Conservation (phyloP, 2,113 vertebrate species). For the Tympanuchus pallidicinctus region DNA sequence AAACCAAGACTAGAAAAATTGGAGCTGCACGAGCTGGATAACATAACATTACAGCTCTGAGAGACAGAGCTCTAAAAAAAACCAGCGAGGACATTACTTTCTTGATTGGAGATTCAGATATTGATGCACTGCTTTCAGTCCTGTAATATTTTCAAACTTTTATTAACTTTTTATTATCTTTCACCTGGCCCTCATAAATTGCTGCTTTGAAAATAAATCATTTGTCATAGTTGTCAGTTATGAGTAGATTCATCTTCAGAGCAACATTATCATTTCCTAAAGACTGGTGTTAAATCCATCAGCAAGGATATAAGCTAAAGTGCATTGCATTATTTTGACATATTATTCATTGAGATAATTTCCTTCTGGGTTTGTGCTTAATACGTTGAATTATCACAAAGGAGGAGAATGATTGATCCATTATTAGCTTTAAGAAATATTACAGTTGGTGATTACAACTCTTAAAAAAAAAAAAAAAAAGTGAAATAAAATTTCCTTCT, state of each 20-base stretch:
- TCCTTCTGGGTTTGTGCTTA: conserved; percentile 59
- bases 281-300: conserved; percentile 72
- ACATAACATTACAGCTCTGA: conserved; percentile 51
- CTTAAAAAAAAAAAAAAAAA: neutral
- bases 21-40: conserved; percentile 27
- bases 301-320: conserved; percentile 33
- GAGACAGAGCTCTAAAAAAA: conserved; percentile 43
- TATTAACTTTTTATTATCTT: conserved; percentile 75
- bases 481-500: conserved; percentile 33
- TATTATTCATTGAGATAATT: conserved; percentile 59
- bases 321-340: conserved; percentile 56
- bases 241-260: conserved; percentile 75
- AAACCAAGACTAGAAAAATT: conserved; percentile 38
- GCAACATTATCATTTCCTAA: conserved; percentile 70
- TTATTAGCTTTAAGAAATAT: conserved; percentile 47
- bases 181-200: conserved; percentile 70
- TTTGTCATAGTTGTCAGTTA: conserved; percentile 60
- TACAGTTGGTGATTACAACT: neutral
- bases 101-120: conserved; percentile 67
- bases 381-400: conserved; percentile 64
- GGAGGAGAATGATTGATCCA: neutral
- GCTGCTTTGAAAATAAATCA: conserved; percentile 53
- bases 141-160: conserved; percentile 74
- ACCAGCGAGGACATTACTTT: conserved; percentile 42
- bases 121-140: conserved; percentile 70